phyloP scores from a whole-genome alignment of 2,797 vertebrate species.

The Clamator glandarius region DNA sequence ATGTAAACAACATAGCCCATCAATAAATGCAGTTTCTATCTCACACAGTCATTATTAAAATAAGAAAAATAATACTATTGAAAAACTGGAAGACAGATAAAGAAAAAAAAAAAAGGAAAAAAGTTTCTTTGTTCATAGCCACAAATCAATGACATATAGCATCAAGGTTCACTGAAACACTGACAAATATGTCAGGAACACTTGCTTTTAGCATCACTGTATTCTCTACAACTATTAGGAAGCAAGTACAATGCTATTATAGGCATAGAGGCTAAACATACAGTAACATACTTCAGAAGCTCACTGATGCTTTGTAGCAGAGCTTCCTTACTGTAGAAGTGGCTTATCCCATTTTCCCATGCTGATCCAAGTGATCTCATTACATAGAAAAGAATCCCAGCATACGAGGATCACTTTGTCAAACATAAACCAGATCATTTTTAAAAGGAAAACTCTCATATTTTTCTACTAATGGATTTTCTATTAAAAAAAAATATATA shows the following conservation, averaged over 20 bases:
- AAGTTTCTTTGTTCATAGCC: constrained; percentile 24
- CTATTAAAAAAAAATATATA: not conserved
- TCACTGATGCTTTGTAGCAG: constrained; percentile 21
- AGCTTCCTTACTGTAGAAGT: constrained; percentile 40
- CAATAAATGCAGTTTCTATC: constrained; percentile 45
- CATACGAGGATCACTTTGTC: constrained; percentile 18
- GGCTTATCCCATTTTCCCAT: constrained; percentile 55
- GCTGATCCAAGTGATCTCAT: constrained; percentile 61
- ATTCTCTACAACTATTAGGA: constrained; percentile 40
- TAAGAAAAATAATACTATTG: not conserved
- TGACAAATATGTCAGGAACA: constrained; percentile 44
- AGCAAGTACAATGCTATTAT: constrained; percentile 4
- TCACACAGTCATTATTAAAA: constrained; percentile 46
- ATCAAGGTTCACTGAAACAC: constrained; percentile 45
- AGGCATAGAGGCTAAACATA: constrained; percentile 28
- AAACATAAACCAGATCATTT: constrained; percentile 30
- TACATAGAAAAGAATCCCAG: constrained; percentile 47
- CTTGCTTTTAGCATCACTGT: constrained; percentile 28
- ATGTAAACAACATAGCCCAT: constrained; percentile 74
- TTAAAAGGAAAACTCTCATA: constrained; percentile 18
- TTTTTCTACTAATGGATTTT: constrained; percentile 10
- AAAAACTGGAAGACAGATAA: not conserved
- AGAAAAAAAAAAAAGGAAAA: not conserved
- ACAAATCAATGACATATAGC: constrained; percentile 53
- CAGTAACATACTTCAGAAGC: constrained; percentile 32